Base-by-base conservation (phyloP, 2,113 vertebrate species). In the Mohoua ochrocephala region DNA sequence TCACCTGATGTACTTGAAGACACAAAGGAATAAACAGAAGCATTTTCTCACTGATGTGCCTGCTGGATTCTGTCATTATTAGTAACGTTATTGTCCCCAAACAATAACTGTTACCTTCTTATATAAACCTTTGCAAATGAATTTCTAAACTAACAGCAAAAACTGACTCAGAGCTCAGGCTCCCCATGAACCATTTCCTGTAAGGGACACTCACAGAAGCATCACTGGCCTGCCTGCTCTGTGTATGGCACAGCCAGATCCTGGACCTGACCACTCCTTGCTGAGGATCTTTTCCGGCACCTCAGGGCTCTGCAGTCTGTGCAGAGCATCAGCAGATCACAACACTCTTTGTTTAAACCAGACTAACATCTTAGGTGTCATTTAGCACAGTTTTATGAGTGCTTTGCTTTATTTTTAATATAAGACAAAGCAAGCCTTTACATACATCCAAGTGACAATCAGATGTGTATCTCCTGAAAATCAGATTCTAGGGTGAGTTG, bases 291-390 rank as follows among this genome's bases (percentile, higher is more conserved):
- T 49, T 89, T 86, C 93, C 9, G 0, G 91, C 84, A 61, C 76
- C 95, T 80, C 52, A 23, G 37, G 47, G 91, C 76, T 96, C 83
- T 81, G 54, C 87, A 91, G 84, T 65, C 89, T 95, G 93, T 84
- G 67, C 70, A 76, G 50, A 41, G 31, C 35, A n/a, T 50, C 11
- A 74, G 61, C 54, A 60, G 89, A 64, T 17, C 89, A 47, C 70
- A 33, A 2, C 6, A 21, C 5, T 57, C 74, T 42, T 50, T 17
- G 26, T 71, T 87, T 54, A 71, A 88, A 44, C 13, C 65, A 50
- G 3, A 71, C 18, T 17, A 47, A 50, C 11, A 39, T 5, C 75
- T 85, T 39, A 39, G 27, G 76, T 24, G 35, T 57, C 39, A 39
- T 31, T 56, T 47, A 47, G 4, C 24, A 60, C 10, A 10, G 5